Base-by-base conservation (phyloP, 1,140 invertebrate species). In the Aporrectodea caliginosa region DNA sequence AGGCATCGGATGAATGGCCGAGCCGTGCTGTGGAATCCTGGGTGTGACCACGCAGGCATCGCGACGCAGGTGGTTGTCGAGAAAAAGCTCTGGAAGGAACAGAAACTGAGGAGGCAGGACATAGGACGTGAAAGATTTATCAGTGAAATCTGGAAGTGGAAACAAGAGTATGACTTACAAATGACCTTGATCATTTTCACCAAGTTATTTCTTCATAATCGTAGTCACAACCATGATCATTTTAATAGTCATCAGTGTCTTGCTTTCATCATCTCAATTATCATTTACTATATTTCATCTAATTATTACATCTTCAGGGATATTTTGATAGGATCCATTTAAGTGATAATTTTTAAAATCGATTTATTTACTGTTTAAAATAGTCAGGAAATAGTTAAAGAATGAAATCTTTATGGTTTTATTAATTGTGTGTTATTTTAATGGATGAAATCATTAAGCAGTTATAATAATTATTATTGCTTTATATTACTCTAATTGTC, bases 11-110 rank as follows among this genome's bases (percentile, higher is more conserved):
- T 99, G 98, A 94, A 93, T 85, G 97, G 97, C 1, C 91, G 92
- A 81, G 95, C 93, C 0, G 93, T 93, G 0, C 88, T 99, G 0
- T 99, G 97, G 96, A 95, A 96, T 87, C 98, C 98, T 1, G 98
- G 98, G 0, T 99, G 96, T 90, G 98, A 99, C 91, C 98, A 99
- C 90, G 98, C 98, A 27, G 98, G 98, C 73, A 99, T 99, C 84
- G 98, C 98, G 0, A 99, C 98, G 29, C 98, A 99, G 89, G 96
- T 99, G 12, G 90, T 90, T 1, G 90, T 90, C 29, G 97, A 98
- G 85, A 94, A 98, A 84, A 92, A 94, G 81, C 91, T 95, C 12
- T 84, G 85, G 84, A 83, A 87, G 12, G 89, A 90, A 78, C 75
- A 84, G 70, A 85, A 87, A 73, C 77, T 88, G 84, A 94, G 93